A percentile compares a stretch with the other conserved stretches of the same genome.
Evolutionary conservation across 2,888 invertebrate species (phyloP).

Genomic region (Leptothorax acervorum): DNA sequence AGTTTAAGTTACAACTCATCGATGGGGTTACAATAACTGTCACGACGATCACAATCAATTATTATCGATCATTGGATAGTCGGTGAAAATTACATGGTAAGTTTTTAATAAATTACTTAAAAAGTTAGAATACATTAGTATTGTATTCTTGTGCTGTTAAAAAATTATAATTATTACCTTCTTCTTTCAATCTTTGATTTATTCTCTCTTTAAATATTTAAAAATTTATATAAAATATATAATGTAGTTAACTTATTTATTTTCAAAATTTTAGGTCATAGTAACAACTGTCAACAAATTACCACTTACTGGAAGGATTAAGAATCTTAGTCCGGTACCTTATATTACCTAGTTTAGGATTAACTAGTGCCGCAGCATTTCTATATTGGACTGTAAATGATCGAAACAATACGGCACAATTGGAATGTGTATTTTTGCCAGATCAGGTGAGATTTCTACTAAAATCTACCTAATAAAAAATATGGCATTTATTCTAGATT

Average conservation of each 20-base stretch:
- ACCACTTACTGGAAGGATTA: slow-evolving; percentile 84
- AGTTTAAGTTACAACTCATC: too few species aligned
- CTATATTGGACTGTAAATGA: slow-evolving; percentile 90
- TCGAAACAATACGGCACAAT: slow-evolving; percentile 89
- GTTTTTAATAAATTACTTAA: too few species aligned
- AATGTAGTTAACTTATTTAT: neutral
- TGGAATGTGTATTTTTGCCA: slow-evolving; percentile 97
- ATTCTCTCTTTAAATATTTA: slow-evolving; percentile 10
- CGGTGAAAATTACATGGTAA: too few species aligned
- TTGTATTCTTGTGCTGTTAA: too few species aligned
- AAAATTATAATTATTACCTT: too few species aligned
- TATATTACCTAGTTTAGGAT: slow-evolving; percentile 96
- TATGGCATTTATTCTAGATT: slow-evolving; percentile 1
- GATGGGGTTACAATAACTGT: too few species aligned
- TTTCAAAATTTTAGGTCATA: slow-evolving; percentile 74
- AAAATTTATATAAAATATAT: slow-evolving; percentile 15
- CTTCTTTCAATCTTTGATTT: slow-evolving; percentile 1
- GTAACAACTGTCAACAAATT: slow-evolving; percentile 79
- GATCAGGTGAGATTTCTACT: slow-evolving; percentile 88
- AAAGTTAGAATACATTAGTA: too few species aligned
- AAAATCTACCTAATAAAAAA: neutral
- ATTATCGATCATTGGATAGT: too few species aligned
- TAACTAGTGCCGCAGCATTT: slow-evolving; percentile 94
- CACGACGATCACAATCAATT: too few species aligned
- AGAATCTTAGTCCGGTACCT: slow-evolving; percentile 89